These are phyloP conservation scores for Pipistrellus pygmaeus DNA, from an alignment of 2,797 vertebrate species.

Conservation along the genomic window DNA sequence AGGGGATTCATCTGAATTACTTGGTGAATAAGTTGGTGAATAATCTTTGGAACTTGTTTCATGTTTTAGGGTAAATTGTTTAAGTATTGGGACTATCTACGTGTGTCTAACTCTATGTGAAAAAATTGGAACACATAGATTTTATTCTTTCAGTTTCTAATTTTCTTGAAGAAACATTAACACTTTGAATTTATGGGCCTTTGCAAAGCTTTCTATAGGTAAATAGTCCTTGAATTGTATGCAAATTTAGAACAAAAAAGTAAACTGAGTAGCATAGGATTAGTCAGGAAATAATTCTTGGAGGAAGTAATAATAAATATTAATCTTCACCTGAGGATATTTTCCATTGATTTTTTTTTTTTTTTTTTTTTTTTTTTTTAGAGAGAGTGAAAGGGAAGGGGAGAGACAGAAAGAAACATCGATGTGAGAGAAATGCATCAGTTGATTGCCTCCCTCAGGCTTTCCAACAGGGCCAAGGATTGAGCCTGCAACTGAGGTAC, in stretches of 20 bases:
- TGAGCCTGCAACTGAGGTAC: no score
- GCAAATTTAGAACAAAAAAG: constrained; percentile 17
- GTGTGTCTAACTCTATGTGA: constrained; percentile 13
- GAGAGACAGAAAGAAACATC: not conserved
- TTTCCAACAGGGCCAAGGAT: no score
- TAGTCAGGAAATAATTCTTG: constrained; percentile 35
- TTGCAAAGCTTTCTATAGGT: not conserved
- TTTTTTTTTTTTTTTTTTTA: not conserved
- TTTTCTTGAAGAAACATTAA: constrained; percentile 47
- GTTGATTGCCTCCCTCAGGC: not conserved
- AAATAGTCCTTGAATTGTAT: not conserved
- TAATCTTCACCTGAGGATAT: no score
- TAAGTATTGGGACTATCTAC: not conserved
- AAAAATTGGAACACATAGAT: not conserved
- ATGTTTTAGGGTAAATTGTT: constrained; percentile 23
- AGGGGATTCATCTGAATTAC: not conserved
- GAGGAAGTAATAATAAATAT: not conserved
- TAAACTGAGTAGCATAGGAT: not conserved
- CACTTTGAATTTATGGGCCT: not conserved
- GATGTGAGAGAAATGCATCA: not conserved
- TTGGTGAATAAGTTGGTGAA: not conserved
- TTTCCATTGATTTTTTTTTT: no score
- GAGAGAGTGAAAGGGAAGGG: not conserved
- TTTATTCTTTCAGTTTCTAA: constrained; percentile 54
- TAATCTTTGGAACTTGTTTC: constrained; percentile 48